Evolutionary conservation across 2,888 invertebrate species (phyloP).

Genomic region (Chymomyza fuscimana): DNA sequence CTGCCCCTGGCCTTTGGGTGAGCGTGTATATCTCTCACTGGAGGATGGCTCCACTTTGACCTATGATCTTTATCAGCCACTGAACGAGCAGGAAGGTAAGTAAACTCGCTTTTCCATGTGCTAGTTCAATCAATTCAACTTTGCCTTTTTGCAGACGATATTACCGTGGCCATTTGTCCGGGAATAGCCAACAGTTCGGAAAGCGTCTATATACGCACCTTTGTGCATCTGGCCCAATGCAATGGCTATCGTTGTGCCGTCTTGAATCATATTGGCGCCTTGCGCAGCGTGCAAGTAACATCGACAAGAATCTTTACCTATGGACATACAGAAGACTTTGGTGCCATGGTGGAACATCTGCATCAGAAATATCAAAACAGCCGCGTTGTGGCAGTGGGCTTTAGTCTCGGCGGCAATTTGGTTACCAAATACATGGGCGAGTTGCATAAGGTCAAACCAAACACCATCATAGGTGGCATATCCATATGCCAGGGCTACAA

Average conservation of each 20-base stretch:
- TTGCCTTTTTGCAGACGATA: constrained; percentile 84
- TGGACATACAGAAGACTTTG: constrained; percentile 94
- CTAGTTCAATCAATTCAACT: no score
- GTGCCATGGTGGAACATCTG: constrained; percentile 89
- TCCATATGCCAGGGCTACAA: constrained; percentile 97
- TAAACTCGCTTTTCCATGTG: background rate
- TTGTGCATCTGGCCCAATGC: constrained; percentile 94
- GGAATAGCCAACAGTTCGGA: constrained; percentile 97
- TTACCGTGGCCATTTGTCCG: constrained; percentile 92
- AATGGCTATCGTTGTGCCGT: constrained; percentile 96
- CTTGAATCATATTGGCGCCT: constrained; percentile 95
- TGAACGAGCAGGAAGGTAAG: constrained; percentile 79
- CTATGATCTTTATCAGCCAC: constrained; percentile 94
- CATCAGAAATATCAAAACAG: constrained; percentile 87
- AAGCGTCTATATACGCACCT: constrained; percentile 95
- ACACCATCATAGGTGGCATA: constrained; percentile 91
- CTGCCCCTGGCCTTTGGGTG: constrained; percentile 93
- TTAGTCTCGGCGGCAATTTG: constrained; percentile 95
- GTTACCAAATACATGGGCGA: constrained; percentile 96
- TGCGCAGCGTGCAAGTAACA: constrained; percentile 90
- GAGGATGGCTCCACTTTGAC: constrained; percentile 93
- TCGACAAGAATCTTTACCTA: constrained; percentile 94
- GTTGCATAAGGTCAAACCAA: constrained; percentile 82
- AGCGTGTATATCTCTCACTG: constrained; percentile 87
- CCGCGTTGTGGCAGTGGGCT: constrained; percentile 91